Percentiles rank a stretch among this genome's conserved stretches.
These are phyloP conservation scores for Holocentrus rufus DNA, from an alignment of 2,797 vertebrate species.

Conservation along the genomic window DNA sequence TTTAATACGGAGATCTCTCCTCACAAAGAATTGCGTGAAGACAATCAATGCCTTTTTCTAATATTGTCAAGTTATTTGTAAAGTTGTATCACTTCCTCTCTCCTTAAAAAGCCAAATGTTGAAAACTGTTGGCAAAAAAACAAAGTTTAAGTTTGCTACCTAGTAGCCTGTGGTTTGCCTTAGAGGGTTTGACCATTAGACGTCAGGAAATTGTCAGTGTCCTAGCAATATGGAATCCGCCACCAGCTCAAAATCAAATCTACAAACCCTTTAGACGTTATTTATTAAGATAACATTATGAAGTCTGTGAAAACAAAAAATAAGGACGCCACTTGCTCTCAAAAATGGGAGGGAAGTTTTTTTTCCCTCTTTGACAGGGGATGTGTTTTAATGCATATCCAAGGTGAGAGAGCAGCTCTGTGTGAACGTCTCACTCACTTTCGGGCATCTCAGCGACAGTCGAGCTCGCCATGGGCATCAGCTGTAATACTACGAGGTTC, in stretches of 20 bases:
- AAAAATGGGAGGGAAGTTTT: slow-evolving; percentile 30
- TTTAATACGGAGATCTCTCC: slow-evolving; percentile 53
- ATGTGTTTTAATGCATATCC: slow-evolving; percentile 32
- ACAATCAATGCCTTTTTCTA: slow-evolving; percentile 78
- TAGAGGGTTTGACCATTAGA: slow-evolving; percentile 26
- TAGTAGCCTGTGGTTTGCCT: slow-evolving; percentile 44
- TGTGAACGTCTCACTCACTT: slow-evolving; percentile 38
- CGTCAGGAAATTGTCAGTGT: slow-evolving; percentile 32
- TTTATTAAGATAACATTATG: neutral
- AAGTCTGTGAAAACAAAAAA: no score
- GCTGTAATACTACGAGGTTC: slow-evolving; percentile 35
- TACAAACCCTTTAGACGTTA: slow-evolving; percentile 18
- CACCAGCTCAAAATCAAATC: slow-evolving; percentile 36
- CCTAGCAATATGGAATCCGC: slow-evolving; percentile 29
- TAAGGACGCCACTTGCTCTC: neutral
- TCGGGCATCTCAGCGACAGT: slow-evolving; percentile 29
- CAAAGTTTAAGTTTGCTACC: slow-evolving; percentile 28
- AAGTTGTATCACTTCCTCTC: slow-evolving; percentile 62
- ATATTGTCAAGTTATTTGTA: slow-evolving; percentile 61
- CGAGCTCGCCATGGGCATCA: slow-evolving; percentile 25
- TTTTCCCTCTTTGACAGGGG: slow-evolving; percentile 27
- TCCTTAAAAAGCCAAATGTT: slow-evolving; percentile 61
- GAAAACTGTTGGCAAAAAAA: slow-evolving; percentile 34
- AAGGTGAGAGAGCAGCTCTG: slow-evolving; percentile 40
- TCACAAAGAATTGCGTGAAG: slow-evolving; percentile 78